These are phyloP conservation scores for Silurus aristotelis DNA, from an alignment of 2,797 vertebrate genomes.

Conservation along the genomic window DNA sequence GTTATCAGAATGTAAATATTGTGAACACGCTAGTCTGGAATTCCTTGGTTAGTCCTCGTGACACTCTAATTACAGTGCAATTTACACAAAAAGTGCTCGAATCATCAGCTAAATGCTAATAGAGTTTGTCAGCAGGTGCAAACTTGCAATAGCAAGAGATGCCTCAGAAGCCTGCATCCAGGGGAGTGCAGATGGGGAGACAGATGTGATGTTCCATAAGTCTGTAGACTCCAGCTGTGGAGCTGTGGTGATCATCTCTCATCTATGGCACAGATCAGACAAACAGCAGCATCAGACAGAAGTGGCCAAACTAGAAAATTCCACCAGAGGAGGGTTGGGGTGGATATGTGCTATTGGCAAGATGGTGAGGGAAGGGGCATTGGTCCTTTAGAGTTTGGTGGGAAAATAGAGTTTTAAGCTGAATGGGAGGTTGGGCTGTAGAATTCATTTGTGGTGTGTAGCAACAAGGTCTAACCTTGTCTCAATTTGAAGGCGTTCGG, in stretches of 20 bases:
- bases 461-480: constrained; percentile 6
- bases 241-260: constrained; percentile 55
- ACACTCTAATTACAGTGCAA: constrained; percentile 35
- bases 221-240: constrained; percentile 48
- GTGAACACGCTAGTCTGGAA: neutral
- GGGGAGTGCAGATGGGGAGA: constrained; percentile 50
- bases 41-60: neutral
- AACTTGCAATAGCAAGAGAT: constrained; percentile 50
- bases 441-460: constrained; percentile 24
- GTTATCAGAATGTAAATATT: neutral
- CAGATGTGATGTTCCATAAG: constrained; percentile 51
- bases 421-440: neutral
- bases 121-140: constrained; percentile 45
- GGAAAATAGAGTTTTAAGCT: constrained; percentile 15
- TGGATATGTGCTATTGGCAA: neutral
- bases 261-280: constrained; percentile 39
- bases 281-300: constrained; percentile 34
- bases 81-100: constrained; percentile 35
- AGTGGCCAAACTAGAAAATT: constrained; percentile 32
- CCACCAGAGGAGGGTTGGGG: neutral
- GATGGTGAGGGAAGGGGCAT: neutral
- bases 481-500: neutral
- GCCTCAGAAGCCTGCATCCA: constrained; percentile 45
- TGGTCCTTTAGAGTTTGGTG: neutral
- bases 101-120: constrained; percentile 51